A percentile compares a stretch with the other conserved stretches of the same genome.
These are phyloP conservation scores for Tapera naevia DNA, from an alignment of 2,797 vertebrate species.

Conservation along the genomic window DNA sequence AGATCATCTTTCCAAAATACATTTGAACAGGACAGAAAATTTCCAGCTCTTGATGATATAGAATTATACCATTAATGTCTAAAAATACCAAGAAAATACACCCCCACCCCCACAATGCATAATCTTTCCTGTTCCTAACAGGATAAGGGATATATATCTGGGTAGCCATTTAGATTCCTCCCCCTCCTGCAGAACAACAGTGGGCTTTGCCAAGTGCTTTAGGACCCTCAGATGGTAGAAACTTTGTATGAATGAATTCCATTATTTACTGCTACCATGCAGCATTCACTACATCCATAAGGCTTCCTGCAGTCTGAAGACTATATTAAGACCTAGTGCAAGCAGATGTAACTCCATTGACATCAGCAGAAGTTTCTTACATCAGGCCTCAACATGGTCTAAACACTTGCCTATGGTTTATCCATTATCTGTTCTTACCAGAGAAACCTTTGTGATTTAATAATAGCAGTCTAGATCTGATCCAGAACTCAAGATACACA, in stretches of 20 bases:
- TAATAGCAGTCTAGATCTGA: background rate
- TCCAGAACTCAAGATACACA: background rate
- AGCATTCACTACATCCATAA: background rate
- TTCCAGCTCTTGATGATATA: conserved; percentile 32
- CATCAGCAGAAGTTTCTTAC: background rate
- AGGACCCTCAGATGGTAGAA: conserved; percentile 31
- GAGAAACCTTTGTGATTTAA: background rate
- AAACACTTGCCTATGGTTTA: background rate
- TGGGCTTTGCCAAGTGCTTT: conserved; percentile 11
- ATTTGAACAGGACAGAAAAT: conserved; percentile 59
- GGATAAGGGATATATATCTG: background rate
- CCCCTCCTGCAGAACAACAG: background rate
- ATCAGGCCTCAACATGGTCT: background rate
- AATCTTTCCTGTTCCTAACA: background rate
- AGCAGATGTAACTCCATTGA: conserved; percentile 19
- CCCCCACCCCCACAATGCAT: background rate
- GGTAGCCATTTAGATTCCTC: background rate
- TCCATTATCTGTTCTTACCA: background rate
- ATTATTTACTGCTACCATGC: background rate
- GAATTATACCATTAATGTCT: conserved; percentile 43
- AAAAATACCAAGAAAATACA: conserved; percentile 20
- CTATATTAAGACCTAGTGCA: background rate
- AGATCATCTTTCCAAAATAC: conserved; percentile 74
- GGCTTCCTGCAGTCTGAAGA: conserved; percentile 19
- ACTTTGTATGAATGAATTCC: conserved; percentile 8